Percentiles rank a stretch among this genome's conserved stretches.
Conservation (phyloP, 1,140 invertebrate genomes). For the Odontomachus brunneus region DNA sequence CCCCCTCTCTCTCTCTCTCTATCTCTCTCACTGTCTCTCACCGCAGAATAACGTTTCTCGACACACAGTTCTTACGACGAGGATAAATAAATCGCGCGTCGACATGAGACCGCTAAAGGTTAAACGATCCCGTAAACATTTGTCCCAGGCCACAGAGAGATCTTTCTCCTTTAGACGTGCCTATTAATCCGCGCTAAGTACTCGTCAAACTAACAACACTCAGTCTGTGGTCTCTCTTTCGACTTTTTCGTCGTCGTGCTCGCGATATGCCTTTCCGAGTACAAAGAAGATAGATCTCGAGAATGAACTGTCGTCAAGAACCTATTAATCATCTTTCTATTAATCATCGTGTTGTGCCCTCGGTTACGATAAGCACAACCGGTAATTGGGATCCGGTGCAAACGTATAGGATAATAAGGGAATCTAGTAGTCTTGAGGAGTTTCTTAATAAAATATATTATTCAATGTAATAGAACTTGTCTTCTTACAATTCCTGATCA, state of each 20-base stretch:
- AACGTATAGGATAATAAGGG: too few relatives aligned
- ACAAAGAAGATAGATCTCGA: background rate
- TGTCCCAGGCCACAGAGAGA: background rate
- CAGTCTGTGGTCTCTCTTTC: too few relatives aligned
- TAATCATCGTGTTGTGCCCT: too few relatives aligned
- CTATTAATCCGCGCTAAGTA: conserved; percentile 15
- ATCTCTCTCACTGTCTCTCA: too few relatives aligned
- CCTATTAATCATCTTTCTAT: background rate
- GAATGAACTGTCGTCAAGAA: conserved; percentile 5
- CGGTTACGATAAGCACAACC: too few relatives aligned
- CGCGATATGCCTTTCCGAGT: background rate
- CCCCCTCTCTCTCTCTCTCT: too few relatives aligned
- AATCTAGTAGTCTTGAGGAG: too few relatives aligned
- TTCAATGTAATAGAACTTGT: too few relatives aligned
- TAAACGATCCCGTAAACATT: conserved; percentile 13
- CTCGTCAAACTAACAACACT: conserved; percentile 1
- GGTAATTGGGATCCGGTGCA: too few relatives aligned
- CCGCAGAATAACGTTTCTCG: background rate
- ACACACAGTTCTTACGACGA: background rate
- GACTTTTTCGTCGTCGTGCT: background rate
- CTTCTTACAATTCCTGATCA: too few relatives aligned
- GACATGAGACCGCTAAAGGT: conserved; percentile 1
- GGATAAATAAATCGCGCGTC: conserved; percentile 26
- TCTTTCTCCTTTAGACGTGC: background rate
- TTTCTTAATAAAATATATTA: too few relatives aligned